phyloP scores from a whole-genome alignment of 1,140 invertebrate genomes.

The Maconellicoccus hirsutus region DNA sequence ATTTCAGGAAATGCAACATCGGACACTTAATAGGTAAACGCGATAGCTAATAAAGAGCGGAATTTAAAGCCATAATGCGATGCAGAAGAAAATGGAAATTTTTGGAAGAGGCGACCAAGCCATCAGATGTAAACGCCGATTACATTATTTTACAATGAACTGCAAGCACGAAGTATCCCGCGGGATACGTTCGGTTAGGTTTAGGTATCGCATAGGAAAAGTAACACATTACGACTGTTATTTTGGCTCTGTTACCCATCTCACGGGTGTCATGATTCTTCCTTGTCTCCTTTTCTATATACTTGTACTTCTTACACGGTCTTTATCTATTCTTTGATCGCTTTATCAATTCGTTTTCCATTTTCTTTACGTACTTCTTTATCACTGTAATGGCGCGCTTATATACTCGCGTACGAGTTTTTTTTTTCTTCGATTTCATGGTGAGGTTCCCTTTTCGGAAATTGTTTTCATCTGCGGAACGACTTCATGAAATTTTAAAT shows the following conservation, averaged over 20 bases:
- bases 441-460: too few relatives aligned
- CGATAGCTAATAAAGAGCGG: too few relatives aligned
- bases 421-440: too few relatives aligned
- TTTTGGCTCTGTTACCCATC: slow-evolving; percentile 7
- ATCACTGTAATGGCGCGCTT: background rate
- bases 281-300: background rate
- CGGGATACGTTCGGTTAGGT: slow-evolving; percentile 6
- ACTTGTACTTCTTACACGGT: background rate
- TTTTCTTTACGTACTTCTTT: background rate
- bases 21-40: too few relatives aligned
- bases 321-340: background rate
- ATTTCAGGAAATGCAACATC: too few relatives aligned
- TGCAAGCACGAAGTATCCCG: slow-evolving; percentile 6
- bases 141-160: slow-evolving; percentile 9
- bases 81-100: background rate
- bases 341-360: slow-evolving; percentile 4
- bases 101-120: background rate
- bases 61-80: too few relatives aligned
- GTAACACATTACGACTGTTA: slow-evolving; percentile 8
- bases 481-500: too few relatives aligned
- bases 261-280: slow-evolving; percentile 7
- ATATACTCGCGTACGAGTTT: too few relatives aligned
- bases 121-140: background rate
- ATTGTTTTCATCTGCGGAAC: too few relatives aligned
- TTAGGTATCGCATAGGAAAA: slow-evolving; percentile 3